A percentile compares a stretch with the other conserved stretches of the same genome.
Conservation (phyloP, 2,113 vertebrate genomes). For the Tyto alba region DNA sequence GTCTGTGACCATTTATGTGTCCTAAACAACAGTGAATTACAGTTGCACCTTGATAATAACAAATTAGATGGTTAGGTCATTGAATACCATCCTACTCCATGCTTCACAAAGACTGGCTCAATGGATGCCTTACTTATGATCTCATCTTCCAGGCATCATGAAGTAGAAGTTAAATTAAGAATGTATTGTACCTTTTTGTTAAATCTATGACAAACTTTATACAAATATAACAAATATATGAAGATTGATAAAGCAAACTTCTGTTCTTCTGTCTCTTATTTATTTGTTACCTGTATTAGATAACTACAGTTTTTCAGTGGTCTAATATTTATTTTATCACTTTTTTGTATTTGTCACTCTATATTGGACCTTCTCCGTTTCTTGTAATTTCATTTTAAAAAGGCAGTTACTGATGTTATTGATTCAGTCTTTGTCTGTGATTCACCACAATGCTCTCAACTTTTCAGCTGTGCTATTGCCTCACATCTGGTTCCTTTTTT, state of each 20-base stretch:
- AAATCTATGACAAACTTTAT: background rate
- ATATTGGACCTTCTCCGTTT: background rate
- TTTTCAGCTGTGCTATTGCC: background rate
- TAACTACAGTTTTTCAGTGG: background rate
- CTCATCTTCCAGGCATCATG: background rate
- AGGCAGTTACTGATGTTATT: background rate
- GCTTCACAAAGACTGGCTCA: background rate
- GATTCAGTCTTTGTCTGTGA: background rate
- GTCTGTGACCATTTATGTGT: background rate
- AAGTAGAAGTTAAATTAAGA: background rate
- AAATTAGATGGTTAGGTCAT: background rate
- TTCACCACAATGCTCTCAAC: background rate
- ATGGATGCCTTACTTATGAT: background rate
- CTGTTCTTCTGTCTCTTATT: background rate
- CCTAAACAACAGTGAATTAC: background rate
- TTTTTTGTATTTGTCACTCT: background rate
- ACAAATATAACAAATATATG: background rate
- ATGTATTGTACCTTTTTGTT: background rate
- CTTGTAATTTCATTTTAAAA: background rate
- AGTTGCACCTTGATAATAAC: background rate
- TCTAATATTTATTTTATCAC: background rate
- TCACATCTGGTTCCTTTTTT: background rate
- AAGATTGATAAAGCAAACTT: background rate
- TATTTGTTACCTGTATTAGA: background rate
- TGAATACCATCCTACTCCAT: background rate